Evolutionary conservation across 2,797 vertebrate species (phyloP), one percentile per base, ranked within the genome.

Genomic region (Anniella stebbinsi): DNA sequence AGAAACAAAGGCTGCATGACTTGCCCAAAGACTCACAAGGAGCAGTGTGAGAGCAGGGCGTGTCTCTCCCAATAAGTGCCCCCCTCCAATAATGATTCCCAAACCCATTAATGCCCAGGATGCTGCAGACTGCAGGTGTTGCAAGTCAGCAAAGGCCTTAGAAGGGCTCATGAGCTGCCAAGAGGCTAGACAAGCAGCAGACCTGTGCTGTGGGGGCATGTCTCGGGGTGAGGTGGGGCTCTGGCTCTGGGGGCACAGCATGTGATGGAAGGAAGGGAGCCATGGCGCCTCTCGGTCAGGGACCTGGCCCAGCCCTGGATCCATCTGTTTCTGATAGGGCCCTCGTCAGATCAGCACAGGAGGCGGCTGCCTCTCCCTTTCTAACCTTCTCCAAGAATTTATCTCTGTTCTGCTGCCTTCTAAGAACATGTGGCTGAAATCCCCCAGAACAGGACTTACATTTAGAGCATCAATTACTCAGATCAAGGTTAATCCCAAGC

Each of bases 401-500:
- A 95, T 95, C 94, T 96, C 93, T 94, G 94, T 91, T 92, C 94
- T 93, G 60, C 70, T 21, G 94, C 95, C 95, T 93, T 95, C 96
- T 92, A 95, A 93, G 95, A 95, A 95, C 96, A 96, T 95, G 94
- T 94, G 96, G 95, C 92, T 91, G 87, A 93, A 96, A 96, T 95
- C 93, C 95, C 94, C 93, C 94, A 93, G 94, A 95, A 95, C 90
- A 0, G 93, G 95, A 93, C 95, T 96, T 95, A 93, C 93, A 92
- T 93, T 95, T 94, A 95, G 89, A 96, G 93, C 95, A 94, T 95
- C 96, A 95, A 95, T 94, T 95, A 95, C 96, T 93, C 93, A 95
- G 94, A 96, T 95, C 95, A 95, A 95, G 95, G 95, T 95, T 95
- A 96, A 95, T 95, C 95, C 95, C 95, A 94, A 95, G 96, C 93